phyloP scores from a whole-genome alignment of 2,113 vertebrate species.

The Rhadina sibilatrix region DNA sequence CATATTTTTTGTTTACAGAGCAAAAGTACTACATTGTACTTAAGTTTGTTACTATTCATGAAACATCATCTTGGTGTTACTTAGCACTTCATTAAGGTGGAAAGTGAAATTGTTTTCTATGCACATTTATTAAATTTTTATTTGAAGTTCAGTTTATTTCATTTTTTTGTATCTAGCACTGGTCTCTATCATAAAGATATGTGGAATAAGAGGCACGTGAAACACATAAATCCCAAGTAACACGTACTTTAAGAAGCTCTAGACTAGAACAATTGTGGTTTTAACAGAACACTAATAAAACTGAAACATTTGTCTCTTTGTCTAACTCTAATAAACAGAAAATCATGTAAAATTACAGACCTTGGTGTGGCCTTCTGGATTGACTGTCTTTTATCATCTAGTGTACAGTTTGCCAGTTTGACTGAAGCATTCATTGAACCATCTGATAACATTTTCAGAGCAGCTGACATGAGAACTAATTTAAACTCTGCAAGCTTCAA shows the following conservation, averaged over 20 bases:
- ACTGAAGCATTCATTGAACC: constrained; percentile 85
- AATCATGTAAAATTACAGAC: constrained; percentile 61
- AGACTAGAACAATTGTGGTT: background rate
- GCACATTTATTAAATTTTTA: background rate
- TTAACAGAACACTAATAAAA: background rate
- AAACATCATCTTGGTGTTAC: background rate
- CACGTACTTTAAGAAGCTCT: fast-evolving
- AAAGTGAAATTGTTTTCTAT: background rate
- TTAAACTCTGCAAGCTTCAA: constrained; percentile 91
- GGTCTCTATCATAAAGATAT: background rate
- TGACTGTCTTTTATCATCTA: constrained; percentile 90
- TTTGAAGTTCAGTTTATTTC: background rate
- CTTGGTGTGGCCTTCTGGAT: constrained; percentile 88
- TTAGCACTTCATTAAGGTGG: background rate
- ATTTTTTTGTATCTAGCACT: background rate
- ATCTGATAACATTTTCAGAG: constrained; percentile 87
- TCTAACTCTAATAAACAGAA: background rate
- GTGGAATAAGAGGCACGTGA: background rate
- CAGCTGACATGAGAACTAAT: constrained; percentile 87
- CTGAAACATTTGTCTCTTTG: background rate
- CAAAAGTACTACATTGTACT: background rate
- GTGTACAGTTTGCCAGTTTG: constrained; percentile 84
- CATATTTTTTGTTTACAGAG: background rate
- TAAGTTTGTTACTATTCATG: background rate
- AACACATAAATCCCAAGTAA: fast-evolving